Evolutionary conservation across 53 echinoderm and acorn worm genomes (phyloP), one percentile per base, ranked within the genome.

Genomic region (Paelopatides confundens): DNA sequence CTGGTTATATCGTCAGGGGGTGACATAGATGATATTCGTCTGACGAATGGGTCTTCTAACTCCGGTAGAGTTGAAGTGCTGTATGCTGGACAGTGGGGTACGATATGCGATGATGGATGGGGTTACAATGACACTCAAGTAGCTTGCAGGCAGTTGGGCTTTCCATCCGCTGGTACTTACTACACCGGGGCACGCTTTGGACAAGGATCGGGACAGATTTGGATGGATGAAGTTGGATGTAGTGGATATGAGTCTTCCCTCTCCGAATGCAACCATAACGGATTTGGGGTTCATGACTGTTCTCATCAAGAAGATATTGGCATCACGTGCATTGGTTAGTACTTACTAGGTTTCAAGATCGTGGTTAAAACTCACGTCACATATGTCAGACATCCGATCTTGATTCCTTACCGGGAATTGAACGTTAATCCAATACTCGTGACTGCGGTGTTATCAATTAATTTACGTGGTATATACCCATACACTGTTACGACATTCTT

Each of bases 11-110:
- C 18, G 17, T 17, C 34, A 68, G 69, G 17, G n/a, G 69, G 69
- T 18, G 36, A 68, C 34, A 68, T 68, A 68, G 69, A 68, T 33
- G 69, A 11, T 68, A 68, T 68, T 21, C 69, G 69, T 3, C 69
- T 68, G 18, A 36, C 3, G 21, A 32, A 68, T 32, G 69, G 69
- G 5, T 17, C 69, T 18, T 17, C 24, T 26, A 32, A 32, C 33
- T 33, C 31, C 32, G 69, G 69, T 68, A 32, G 69, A 17, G 32
- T 68, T 0, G 69, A 68, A 32, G 69, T 68, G 31, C 34, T 68
- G 15, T 68, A 68, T 36, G 21, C n/a, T 32, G 69, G 69, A 68
- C 36, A 68, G 21, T 58, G 58, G 58, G 58, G 58, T 23, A 58
- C 58, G 21, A 58, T 58, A 58, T 58, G 58, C 21, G 58, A 58